Base-by-base conservation (phyloP, 1,140 invertebrate species). In the Drosophila orena region DNA sequence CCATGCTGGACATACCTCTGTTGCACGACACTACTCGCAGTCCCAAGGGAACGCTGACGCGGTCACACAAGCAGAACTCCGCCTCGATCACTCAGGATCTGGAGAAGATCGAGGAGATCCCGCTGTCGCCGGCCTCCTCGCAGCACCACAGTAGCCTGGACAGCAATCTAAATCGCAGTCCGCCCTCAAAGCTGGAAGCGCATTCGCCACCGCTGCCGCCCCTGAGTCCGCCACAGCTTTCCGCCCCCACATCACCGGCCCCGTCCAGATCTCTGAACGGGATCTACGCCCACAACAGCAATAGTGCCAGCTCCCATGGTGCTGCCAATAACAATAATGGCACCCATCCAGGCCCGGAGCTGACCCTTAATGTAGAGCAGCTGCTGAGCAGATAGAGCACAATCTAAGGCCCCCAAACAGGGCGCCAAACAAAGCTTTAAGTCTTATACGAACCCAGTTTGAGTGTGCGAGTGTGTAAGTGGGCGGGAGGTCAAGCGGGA, bases 41-140 rank as follows among this genome's bases (percentile, higher is more conserved):
- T 77, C 91, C 91, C 22, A 92, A 92, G 61, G 74, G 76, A 27
- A 86, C 88, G 2, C 27, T 91, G 30, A 80, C 56, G 6, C 80
- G 91, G 47, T 91, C 95, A 8, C 95, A 94, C 86, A 96, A 96
- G 75, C 95, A 96, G 81, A 96, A 96, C 90, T 96, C 95, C 14
- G 94, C 94, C 3, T 95, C 95, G 10, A 95, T 95, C 22, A 94
- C 95, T 3, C 94, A 94, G 64, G 95, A 96, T 92, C 90, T 96
- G 68, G 95, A 95, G 80, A 94, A 95, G 77, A 96, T 96, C 74
- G 95, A 96, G 88, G 95, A 96, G 80, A 93, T 95, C 22, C 94
- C 94, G 12, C 57, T 93, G 22, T 92, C 91, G n/a, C 91, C 91
- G 11, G 83, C 91, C 20, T 91, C 90, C 20, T 90, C 84, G 37